Base-by-base conservation (phyloP, 2,888 invertebrate species). In the Teinopalpus imperialis region DNA sequence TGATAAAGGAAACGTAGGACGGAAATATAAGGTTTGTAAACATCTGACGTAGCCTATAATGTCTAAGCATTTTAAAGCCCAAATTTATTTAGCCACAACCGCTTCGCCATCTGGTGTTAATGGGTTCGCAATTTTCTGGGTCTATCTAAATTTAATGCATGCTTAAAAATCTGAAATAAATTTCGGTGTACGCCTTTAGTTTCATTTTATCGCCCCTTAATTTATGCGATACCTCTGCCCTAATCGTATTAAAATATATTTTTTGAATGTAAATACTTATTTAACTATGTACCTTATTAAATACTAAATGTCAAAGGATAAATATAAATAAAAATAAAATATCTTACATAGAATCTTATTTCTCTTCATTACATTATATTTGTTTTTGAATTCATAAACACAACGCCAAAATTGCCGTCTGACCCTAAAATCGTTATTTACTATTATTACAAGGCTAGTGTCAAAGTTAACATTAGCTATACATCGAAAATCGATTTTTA, bases 401-500 rank as follows among this genome's bases (percentile, higher is more conserved):
- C 16, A 24, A 36, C 13, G 6, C 23, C 14, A 36, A 36, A 36
- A 24, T 13, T 14, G 6, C 14, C 9, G 14, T 4, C 14, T 3
- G 20, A 35, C 27, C 21, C 21, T 35, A 29, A 29, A 35, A 35
- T 31, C 37, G 30, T 37, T 31, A 26, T 26, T 13, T 36, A 30
- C 30, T 23, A 8, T 18, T 44, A 43, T 36, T 31, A 44, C 44
- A 44, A 24, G 24, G 30, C 13, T 13, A n/a, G 13, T 26, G 31
- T 26, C 30, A 44, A 37, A 44, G 37, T 44, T 44, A 44, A 37
- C 31, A 37, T 21, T 31, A 35, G 27, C 35, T 21, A 43, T 26
- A 29, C 27, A 35, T 43, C 26, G 37, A 37, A 44, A 37, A 44
- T 44, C 44, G 44, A 37, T 44, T 44, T 44, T 44, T 31, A 44